These are phyloP conservation scores for Euclidia mi DNA, from an alignment of 2,888 invertebrate species.

Conservation along the genomic window DNA sequence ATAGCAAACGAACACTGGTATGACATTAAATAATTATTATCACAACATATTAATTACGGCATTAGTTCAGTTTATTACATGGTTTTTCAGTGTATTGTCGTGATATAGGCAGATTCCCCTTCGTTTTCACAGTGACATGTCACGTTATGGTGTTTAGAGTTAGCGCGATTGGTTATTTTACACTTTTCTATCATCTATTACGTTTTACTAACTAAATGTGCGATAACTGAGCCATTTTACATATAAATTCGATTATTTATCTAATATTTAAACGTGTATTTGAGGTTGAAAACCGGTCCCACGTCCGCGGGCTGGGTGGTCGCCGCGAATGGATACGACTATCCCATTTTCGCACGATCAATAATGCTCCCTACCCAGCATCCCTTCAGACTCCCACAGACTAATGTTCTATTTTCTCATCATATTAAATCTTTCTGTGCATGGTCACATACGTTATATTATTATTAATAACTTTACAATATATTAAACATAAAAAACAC, in stretches of 20 bases:
- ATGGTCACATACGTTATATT: too few species aligned
- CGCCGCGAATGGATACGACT: slow-evolving; percentile 87
- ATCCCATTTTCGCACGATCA: slow-evolving; percentile 89
- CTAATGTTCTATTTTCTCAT: slow-evolving; percentile 52
- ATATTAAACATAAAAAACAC: slow-evolving; percentile 7
- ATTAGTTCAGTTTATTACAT: slow-evolving; percentile 37
- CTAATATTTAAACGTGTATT: slow-evolving; percentile 80
- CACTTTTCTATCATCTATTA: slow-evolving; percentile 46
- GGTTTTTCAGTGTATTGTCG: slow-evolving; percentile 60
- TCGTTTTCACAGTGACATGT: slow-evolving; percentile 59
- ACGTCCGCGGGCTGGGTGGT: slow-evolving; percentile 86
- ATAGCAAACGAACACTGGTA: slow-evolving; percentile 44
- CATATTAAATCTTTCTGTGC: slow-evolving; percentile 25
- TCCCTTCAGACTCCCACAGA: slow-evolving; percentile 84
- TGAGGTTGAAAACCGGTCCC: slow-evolving; percentile 79
- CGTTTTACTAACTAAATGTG: slow-evolving; percentile 41
- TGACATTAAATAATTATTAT: slow-evolving; percentile 59
- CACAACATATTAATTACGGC: slow-evolving; percentile 48
- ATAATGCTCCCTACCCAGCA: slow-evolving; percentile 90
- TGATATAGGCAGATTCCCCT: slow-evolving; percentile 47
- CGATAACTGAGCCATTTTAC: slow-evolving; percentile 49
- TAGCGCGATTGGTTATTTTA: slow-evolving; percentile 48
- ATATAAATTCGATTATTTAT: slow-evolving; percentile 67
- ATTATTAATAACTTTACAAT: not conserved
- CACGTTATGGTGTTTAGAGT: slow-evolving; percentile 61